Evolutionary conservation across 2,888 invertebrate genomes (phyloP).

Genomic region (Eupithecia abbreviata): DNA sequence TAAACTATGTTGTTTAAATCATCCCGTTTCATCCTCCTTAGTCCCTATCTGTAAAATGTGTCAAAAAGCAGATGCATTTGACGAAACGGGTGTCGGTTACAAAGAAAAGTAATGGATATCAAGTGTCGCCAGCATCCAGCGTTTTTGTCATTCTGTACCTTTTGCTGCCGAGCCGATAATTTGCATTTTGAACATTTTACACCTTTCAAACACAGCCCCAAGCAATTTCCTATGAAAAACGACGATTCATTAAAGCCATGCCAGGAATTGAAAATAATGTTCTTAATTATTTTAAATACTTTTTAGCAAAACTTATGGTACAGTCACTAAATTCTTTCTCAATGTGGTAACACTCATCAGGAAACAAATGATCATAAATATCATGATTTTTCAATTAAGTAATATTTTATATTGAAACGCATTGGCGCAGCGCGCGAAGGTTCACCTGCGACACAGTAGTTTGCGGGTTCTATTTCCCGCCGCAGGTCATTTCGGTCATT

Average conservation of each 20-base stretch:
- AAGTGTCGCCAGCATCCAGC: slow-evolving; percentile 19
- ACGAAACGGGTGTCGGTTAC: slow-evolving; percentile 24
- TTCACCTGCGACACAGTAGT: neutral
- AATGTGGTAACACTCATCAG: neutral
- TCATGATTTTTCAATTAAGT: neutral
- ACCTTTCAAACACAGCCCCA: slow-evolving; percentile 4
- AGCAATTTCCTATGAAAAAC: slow-evolving; percentile 1
- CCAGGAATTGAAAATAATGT: neutral
- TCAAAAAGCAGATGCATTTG: slow-evolving; percentile 28
- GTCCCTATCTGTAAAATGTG: slow-evolving; percentile 13
- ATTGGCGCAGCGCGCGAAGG: neutral
- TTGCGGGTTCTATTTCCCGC: neutral
- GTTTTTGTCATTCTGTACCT: slow-evolving; percentile 21
- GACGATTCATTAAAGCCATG: neutral
- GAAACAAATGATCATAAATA: neutral
- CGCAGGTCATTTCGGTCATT: neutral
- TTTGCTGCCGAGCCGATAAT: neutral
- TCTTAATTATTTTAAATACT: neutral
- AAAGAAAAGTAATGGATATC: slow-evolving; percentile 29
- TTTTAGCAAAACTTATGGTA: neutral
- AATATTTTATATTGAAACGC: too few relatives aligned
- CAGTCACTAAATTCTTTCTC: neutral
- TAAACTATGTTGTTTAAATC: neutral
- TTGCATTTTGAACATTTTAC: slow-evolving; percentile 6
- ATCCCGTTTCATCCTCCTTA: neutral